Conservation (phyloP, 1,140 invertebrate species). For the Drosophila pseudoananassae region DNA sequence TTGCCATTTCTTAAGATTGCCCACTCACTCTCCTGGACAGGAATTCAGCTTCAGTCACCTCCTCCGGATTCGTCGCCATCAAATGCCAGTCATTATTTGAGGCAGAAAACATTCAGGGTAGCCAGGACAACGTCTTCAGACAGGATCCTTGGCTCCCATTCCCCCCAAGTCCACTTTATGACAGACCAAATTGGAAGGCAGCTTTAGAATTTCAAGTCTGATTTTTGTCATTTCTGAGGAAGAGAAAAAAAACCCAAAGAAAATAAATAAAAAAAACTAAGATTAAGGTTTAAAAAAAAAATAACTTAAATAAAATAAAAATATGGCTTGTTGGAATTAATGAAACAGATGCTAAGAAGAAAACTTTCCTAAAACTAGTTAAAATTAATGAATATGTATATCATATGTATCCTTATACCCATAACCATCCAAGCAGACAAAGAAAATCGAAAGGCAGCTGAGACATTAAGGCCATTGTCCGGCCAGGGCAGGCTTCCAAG, state of each 20-base stretch:
- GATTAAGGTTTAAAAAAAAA: not conserved
- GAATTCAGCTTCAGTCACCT: not conserved
- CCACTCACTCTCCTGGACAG: constrained; percentile 2
- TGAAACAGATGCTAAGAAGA: too few species aligned
- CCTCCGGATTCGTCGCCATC: constrained; percentile 25
- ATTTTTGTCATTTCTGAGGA: not conserved
- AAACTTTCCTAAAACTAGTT: too few species aligned
- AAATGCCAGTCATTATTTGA: constrained; percentile 57
- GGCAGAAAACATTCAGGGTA: constrained; percentile 45
- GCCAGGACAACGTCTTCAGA: constrained; percentile 58
- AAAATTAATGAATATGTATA: not conserved
- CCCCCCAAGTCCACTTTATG: constrained; percentile 2
- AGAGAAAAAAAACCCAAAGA: not conserved
- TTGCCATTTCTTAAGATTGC: constrained; percentile 76
- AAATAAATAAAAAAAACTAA: not conserved
- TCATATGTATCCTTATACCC: not conserved
- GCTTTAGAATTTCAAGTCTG: constrained; percentile 2
- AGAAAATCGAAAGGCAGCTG: constrained; percentile 19
- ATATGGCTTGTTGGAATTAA: too few species aligned
- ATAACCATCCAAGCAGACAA: not conserved
- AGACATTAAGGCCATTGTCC: constrained; percentile 46
- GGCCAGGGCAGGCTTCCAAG: not conserved
- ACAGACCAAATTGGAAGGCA: constrained; percentile 39
- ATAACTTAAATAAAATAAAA: too few species aligned
- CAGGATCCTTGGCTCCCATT: constrained; percentile 1